These are phyloP conservation scores for Lordiphosa collinella DNA, from an alignment of 1,140 invertebrate genomes.

Conservation along the genomic window DNA sequence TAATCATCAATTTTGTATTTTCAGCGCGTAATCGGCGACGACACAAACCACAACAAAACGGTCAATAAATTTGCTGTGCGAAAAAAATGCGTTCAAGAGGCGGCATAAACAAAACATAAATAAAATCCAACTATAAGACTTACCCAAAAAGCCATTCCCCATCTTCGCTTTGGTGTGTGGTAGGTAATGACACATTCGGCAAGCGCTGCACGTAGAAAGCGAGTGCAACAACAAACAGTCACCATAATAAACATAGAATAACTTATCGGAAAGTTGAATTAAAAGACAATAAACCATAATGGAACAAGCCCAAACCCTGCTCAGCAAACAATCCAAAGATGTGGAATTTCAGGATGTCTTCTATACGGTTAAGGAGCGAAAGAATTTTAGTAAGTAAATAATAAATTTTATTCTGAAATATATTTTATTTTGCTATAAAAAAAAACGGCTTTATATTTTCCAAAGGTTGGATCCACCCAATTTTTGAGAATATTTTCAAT, in stretches of 20 bases:
- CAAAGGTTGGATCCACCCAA: too few relatives aligned
- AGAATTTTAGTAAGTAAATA: slow-evolving; percentile 63
- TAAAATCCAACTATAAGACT: slow-evolving; percentile 1
- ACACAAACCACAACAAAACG: slow-evolving; percentile 9
- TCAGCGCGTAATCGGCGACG: slow-evolving; percentile 43
- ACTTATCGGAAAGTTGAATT: slow-evolving; percentile 30
- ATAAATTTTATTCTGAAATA: neutral
- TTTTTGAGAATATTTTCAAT: too few relatives aligned
- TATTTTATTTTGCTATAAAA: neutral
- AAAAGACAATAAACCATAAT: slow-evolving; percentile 32
- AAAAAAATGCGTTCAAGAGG: neutral
- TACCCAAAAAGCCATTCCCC: slow-evolving; percentile 18
- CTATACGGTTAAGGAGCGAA: slow-evolving; percentile 65
- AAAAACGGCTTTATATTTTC: too few relatives aligned
- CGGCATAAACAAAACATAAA: slow-evolving; percentile 27
- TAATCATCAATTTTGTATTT: slow-evolving; percentile 70
- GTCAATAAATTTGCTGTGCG: neutral
- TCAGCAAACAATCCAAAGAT: slow-evolving; percentile 68
- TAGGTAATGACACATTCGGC: slow-evolving; percentile 60
- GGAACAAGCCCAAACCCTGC: slow-evolving; percentile 36
- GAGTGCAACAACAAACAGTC: slow-evolving; percentile 12
- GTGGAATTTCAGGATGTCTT: slow-evolving; percentile 78
- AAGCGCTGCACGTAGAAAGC: slow-evolving; percentile 47
- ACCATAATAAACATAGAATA: slow-evolving; percentile 11
- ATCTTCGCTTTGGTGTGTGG: slow-evolving; percentile 31